Base-by-base conservation (phyloP, 2,888 invertebrate species). In the Macrosiphum euphorbiae region DNA sequence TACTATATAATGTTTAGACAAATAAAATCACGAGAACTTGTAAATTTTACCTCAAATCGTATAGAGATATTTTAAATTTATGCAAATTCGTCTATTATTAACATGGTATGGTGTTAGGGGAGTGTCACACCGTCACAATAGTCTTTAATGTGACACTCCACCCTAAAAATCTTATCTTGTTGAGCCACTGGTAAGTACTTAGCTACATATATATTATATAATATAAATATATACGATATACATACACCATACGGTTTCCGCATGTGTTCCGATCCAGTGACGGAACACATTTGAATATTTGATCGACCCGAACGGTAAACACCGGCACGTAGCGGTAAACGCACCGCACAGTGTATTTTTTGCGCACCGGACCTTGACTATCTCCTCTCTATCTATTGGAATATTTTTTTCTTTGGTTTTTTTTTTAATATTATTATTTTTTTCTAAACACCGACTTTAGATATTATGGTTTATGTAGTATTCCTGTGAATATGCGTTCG, bases 271-370 rank as follows among this genome's bases (percentile, higher is more conserved):
- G 85, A 84, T 85, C 16, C 85, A 84, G 55, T 90, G 89, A 89
- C 86, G 58, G 90, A 94, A 94, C 90, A 86, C 86, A 90, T 94
- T 94, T 90, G 94, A 94, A 86, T 61, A 90, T 94, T 94, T 90
- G 94, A 94, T 94, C 84, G 90, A 94, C 94, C 90, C 94, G 61
- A 94, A 94, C 94, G 94, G 90, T 90, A 93, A 89, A 93, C 92
- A 93, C 88, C 92, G 88, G 92, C 58, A 93, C 92, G 85, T 93
- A 93, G 85, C 84, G 85, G 85, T 93, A 88, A 92, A 92, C 89
- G 58, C 58, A 84, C 55, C 28, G 41, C 78, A 41, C 67, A 78
- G 55, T 58, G 89, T 92, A 84, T 88, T 90, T 90, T 94, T 94
- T 85, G 90, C 61, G 90, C 94, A 86, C 61, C 90, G 90, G 86